phyloP scores from a whole-genome alignment of 1,140 invertebrate species.

The Drosophila albomicans region DNA sequence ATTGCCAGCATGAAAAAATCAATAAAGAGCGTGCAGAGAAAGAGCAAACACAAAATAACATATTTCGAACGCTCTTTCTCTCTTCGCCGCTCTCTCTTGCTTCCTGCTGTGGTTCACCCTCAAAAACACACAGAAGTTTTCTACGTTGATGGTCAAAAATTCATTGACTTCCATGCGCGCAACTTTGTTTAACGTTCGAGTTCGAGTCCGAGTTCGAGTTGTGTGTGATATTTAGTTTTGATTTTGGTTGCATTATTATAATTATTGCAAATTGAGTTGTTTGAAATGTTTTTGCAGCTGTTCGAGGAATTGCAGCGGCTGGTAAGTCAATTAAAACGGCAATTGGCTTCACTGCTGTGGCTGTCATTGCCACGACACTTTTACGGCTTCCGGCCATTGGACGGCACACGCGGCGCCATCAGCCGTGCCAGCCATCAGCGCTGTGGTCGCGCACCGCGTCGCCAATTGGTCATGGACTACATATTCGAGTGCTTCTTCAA shows the following conservation, averaged over 20 bases:
- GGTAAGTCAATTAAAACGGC: slow-evolving; percentile 75
- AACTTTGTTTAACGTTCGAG: slow-evolving; percentile 45
- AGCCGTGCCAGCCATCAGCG: slow-evolving; percentile 51
- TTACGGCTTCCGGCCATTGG: slow-evolving; percentile 62
- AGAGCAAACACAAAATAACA: slow-evolving; percentile 1
- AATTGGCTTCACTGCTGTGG: slow-evolving; percentile 63
- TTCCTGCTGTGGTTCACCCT: slow-evolving; percentile 1
- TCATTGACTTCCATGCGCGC: slow-evolving; percentile 41
- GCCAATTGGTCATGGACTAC: slow-evolving; percentile 77
- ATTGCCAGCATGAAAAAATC: slow-evolving; percentile 74
- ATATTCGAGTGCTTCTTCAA: slow-evolving; percentile 85
- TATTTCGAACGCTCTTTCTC: slow-evolving; percentile 12
- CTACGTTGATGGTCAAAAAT: slow-evolving; percentile 11
- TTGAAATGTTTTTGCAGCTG: slow-evolving; percentile 66
- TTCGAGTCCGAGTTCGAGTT: slow-evolving; percentile 4
- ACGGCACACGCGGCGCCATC: slow-evolving; percentile 21
- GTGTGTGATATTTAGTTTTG: neutral
- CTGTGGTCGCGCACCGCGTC: slow-evolving; percentile 40
- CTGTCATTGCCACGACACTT: slow-evolving; percentile 55
- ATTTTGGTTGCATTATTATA: slow-evolving; percentile 1
- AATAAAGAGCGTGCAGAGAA: slow-evolving; percentile 50
- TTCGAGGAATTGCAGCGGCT: slow-evolving; percentile 56
- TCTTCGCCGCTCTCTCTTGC: neutral
- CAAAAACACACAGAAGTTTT: neutral
- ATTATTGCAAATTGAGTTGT: slow-evolving; percentile 12